Conservation (phyloP, 2,888 invertebrate species). For the Dasypogon diadema region DNA sequence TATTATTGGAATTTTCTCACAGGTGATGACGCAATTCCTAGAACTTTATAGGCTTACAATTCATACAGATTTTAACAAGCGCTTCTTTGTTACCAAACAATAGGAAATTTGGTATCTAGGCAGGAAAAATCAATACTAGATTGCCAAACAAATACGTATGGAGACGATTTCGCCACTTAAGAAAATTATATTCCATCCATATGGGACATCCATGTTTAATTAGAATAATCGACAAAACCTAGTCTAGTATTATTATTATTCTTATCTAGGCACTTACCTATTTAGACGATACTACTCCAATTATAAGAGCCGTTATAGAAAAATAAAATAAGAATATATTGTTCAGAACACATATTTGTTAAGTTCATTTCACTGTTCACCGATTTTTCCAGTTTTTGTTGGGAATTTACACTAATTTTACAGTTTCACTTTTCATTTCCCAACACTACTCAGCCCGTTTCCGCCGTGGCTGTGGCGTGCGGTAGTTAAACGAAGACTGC, state of each 20-base stretch:
- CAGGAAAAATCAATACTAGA: conserved; percentile 30
- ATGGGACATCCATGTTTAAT: background rate
- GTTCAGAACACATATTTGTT: conserved; percentile 66
- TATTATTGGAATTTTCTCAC: too few species aligned
- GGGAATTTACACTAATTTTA: conserved; percentile 4
- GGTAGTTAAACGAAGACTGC: conserved; percentile 53
- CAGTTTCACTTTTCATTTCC: conserved; percentile 32
- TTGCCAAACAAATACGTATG: too few species aligned
- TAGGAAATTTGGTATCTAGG: background rate
- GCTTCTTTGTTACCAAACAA: background rate
- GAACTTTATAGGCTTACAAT: too few species aligned
- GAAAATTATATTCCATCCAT: too few species aligned
- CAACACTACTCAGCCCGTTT: conserved; percentile 57
- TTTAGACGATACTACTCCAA: conserved; percentile 66
- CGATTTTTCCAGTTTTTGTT: background rate
- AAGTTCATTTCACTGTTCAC: conserved; percentile 58
- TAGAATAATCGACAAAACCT: background rate
- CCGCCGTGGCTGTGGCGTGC: conserved; percentile 64
- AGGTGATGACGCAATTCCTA: too few species aligned
- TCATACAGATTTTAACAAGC: too few species aligned
- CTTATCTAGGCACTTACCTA: conserved; percentile 1
- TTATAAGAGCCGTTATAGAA: conserved; percentile 69
- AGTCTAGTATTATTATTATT: too few species aligned
- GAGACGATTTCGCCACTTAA: too few species aligned
- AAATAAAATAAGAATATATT: conserved; percentile 69